A percentile compares a stretch with the other conserved stretches of the same genome.
These are phyloP conservation scores for Ceratina australensis DNA, from an alignment of 1,140 invertebrate genomes.

Conservation along the genomic window DNA sequence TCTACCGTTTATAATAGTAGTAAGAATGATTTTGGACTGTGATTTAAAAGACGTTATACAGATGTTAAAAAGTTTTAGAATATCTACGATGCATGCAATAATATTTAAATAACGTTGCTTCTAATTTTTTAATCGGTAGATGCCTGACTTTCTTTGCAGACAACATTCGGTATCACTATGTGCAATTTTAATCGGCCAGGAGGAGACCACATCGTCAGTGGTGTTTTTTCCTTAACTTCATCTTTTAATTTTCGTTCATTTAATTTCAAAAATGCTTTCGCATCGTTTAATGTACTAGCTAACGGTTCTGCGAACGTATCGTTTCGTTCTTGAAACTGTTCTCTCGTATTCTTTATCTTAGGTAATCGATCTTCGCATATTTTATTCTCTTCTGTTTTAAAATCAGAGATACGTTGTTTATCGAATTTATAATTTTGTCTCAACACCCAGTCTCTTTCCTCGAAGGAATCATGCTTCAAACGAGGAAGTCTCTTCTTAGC, in stretches of 20 bases:
- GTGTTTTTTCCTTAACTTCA: conserved; percentile 21
- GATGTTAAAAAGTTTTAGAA: conserved; percentile 8
- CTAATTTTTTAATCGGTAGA: conserved; percentile 60
- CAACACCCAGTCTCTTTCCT: conserved; percentile 31
- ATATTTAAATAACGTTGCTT: conserved; percentile 11
- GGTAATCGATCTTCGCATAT: conserved; percentile 12
- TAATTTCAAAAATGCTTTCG: not conserved
- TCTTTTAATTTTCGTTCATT: conserved; percentile 1
- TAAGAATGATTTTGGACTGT: not conserved
- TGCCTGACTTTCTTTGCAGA: conserved; percentile 53
- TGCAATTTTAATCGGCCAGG: conserved; percentile 80
- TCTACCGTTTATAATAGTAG: not conserved
- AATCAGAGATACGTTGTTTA: conserved; percentile 28
- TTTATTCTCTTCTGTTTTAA: conserved; percentile 10
- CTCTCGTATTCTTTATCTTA: conserved; percentile 18
- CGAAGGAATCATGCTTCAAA: conserved; percentile 26
- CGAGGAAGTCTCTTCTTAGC: conserved; percentile 19
- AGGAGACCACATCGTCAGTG: conserved; percentile 29
- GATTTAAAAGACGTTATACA: not conserved
- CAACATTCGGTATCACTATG: conserved; percentile 84
- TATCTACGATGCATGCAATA: not conserved
- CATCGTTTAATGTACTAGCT: not conserved
- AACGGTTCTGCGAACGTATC: not conserved
- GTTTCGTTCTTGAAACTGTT: not conserved
- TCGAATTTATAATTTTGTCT: conserved; percentile 58